A percentile compares a stretch with the other conserved stretches of the same genome.
Conservation (phyloP, 2,113 vertebrate genomes). For the Alethe castanea region DNA sequence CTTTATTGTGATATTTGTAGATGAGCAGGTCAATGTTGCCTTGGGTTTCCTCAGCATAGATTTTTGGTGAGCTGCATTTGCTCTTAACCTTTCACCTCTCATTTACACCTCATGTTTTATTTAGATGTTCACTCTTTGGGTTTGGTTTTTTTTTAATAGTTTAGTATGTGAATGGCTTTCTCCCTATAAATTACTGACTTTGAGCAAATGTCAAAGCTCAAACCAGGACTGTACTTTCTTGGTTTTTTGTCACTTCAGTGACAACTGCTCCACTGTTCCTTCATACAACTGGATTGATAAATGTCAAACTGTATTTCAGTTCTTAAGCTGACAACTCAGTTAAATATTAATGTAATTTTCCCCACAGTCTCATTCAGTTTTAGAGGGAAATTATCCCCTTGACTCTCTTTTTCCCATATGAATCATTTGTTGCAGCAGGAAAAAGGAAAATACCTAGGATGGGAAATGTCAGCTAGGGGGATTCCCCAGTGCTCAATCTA, state of each 20-base stretch:
- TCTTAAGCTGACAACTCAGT: not conserved
- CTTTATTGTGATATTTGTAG: not conserved
- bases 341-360: not conserved
- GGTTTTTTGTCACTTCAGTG: not conserved
- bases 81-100: not conserved
- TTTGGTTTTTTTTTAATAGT: not conserved
- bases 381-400: not conserved
- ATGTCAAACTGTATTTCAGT: not conserved
- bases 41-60: not conserved
- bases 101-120: not conserved
- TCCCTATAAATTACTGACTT: not conserved
- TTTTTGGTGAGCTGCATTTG: not conserved
- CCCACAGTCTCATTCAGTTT: not conserved
- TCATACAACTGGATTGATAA: not conserved
- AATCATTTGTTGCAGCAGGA: not conserved
- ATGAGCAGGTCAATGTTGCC: not conserved
- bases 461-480: not conserved
- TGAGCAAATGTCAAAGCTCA: not conserved
- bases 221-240: not conserved
- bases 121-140: not conserved
- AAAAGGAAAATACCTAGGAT: not conserved
- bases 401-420: not conserved
- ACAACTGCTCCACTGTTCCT: not conserved
- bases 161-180: not conserved
- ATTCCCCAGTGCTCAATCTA: not conserved